Evolutionary conservation across 2,888 invertebrate genomes (phyloP).

Genomic region (Globia sparganii): DNA sequence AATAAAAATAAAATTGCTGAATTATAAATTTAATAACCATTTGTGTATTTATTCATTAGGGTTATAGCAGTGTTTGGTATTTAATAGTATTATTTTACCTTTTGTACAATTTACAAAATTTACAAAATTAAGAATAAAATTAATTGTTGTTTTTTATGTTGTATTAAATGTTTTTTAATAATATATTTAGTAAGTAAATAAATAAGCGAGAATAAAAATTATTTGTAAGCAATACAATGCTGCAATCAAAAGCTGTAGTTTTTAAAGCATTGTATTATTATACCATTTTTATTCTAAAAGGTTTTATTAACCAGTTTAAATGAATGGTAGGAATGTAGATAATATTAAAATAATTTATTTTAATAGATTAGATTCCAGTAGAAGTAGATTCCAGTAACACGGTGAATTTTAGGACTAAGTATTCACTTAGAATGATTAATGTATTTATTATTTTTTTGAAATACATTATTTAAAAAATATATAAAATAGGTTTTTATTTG

Average conservation of each 20-base stretch:
- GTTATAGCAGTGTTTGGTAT: neutral
- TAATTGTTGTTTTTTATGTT: too few species aligned
- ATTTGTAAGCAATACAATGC: neutral
- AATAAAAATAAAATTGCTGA: neutral
- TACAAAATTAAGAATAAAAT: neutral
- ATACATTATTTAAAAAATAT: neutral
- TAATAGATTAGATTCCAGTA: too few species aligned
- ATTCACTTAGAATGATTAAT: neutral
- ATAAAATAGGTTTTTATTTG: neutral
- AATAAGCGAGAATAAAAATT: too few species aligned
- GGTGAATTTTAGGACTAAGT: neutral
- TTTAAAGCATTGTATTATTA: neutral
- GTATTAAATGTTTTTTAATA: too few species aligned
- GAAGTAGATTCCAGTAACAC: too few species aligned
- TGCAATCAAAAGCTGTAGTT: too few species aligned
- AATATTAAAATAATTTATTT: conserved; percentile 1
- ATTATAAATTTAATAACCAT: neutral
- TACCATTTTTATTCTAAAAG: neutral
- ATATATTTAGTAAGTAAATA: too few species aligned
- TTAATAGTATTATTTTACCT: neutral
- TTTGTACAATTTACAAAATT: neutral
- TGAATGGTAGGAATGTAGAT: neutral
- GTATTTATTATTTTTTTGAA: neutral
- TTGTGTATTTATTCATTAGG: neutral
- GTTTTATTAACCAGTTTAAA: conserved; percentile 9